These are phyloP conservation scores for Clupea harengus DNA, from an alignment of 2,113 vertebrate genomes.

Conservation along the genomic window DNA sequence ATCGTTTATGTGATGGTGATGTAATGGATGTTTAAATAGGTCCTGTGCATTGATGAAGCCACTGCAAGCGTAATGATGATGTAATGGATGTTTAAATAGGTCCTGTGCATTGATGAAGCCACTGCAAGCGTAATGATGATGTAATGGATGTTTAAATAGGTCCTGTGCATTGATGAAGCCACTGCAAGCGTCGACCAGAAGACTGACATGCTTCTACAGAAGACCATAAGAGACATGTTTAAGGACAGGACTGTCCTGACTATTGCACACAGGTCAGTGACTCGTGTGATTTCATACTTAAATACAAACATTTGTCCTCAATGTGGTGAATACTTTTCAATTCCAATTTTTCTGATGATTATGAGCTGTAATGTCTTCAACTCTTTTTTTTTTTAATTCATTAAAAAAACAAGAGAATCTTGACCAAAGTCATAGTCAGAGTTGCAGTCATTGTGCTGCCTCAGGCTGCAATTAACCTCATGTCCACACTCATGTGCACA, in stretches of 20 bases:
- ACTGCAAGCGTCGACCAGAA: slow-evolving; percentile 94
- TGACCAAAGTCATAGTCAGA: not conserved
- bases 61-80: slow-evolving; percentile 58
- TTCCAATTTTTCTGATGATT: not conserved
- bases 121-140: slow-evolving; percentile 81
- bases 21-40: too few relatives aligned
- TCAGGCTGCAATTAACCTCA: not conserved
- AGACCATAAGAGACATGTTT: slow-evolving; percentile 85
- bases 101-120: slow-evolving; percentile 93
- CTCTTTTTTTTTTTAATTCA: too few relatives aligned
- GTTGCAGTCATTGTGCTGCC: not conserved
- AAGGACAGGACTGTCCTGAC: slow-evolving; percentile 86
- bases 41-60: too few relatives aligned
- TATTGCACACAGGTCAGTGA: slow-evolving; percentile 86
- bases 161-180: slow-evolving; percentile 93
- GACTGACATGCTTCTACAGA: slow-evolving; percentile 89
- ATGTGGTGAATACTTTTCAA: not conserved
- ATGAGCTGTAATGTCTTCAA: not conserved
- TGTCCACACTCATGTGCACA: slow-evolving; percentile 48
- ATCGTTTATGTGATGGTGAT: not conserved
- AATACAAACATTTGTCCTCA: not conserved
- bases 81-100: slow-evolving; percentile 54
- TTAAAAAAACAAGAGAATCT: not conserved
- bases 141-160: slow-evolving; percentile 54
- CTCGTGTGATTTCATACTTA: not conserved